These are phyloP conservation scores for Actinia tenebrosa DNA, from an alignment of 64 coral and sea anemone species.

Conservation along the genomic window DNA sequence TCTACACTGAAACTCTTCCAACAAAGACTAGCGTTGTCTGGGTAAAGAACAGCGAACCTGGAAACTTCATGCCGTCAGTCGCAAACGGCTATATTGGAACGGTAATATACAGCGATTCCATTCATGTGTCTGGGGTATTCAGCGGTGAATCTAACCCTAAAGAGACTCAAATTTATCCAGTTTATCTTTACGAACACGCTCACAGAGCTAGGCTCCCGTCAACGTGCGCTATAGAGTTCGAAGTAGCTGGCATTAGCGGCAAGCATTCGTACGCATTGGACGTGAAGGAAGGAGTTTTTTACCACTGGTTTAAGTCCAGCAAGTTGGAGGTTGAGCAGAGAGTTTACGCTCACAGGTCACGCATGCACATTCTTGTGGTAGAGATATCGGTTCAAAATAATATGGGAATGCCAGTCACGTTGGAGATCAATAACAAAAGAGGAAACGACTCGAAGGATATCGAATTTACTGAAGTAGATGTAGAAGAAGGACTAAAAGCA, in stretches of 20 bases:
- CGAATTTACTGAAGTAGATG: constrained; percentile 25
- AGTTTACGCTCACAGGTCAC: constrained; percentile 55
- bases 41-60: constrained; percentile 34
- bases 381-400: constrained; percentile 41
- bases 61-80: constrained; percentile 53
- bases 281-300: constrained; percentile 49
- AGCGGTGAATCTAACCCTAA: constrained; percentile 53
- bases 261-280: constrained; percentile 50
- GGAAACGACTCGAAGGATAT: constrained; percentile 42
- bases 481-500: constrained; percentile 30
- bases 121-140: constrained; percentile 54
- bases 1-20: constrained; percentile 44
- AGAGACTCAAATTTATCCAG: constrained; percentile 37
- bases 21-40: constrained; percentile 31
- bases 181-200: constrained; percentile 47
- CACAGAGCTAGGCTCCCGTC: constrained; percentile 53
- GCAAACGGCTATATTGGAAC: constrained; percentile 62
- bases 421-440: constrained; percentile 8
- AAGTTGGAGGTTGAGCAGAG: constrained; percentile 44
- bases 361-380: constrained; percentile 39
- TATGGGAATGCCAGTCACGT: not conserved
- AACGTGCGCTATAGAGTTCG: constrained; percentile 29
- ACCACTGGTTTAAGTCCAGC: constrained; percentile 34
- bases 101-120: constrained; percentile 49
- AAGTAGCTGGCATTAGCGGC: constrained; percentile 21